Evolutionary conservation across 2,113 vertebrate genomes (phyloP).

Genomic region (Nasalis larvatus): DNA sequence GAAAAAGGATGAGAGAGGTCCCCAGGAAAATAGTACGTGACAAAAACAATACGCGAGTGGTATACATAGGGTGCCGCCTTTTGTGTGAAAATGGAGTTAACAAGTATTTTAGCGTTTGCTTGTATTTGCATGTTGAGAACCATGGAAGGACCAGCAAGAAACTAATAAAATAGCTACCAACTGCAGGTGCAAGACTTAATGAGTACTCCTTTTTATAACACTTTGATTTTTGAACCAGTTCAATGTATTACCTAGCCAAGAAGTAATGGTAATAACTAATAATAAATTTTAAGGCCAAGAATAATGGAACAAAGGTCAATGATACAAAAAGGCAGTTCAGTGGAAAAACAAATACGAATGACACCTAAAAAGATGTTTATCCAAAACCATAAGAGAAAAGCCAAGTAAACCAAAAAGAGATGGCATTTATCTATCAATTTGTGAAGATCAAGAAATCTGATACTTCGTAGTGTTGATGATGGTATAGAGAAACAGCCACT

Average conservation of each 20-base stretch:
- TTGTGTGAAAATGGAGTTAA: neutral
- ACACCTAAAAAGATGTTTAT: neutral
- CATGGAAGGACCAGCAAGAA: neutral
- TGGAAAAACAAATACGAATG: neutral
- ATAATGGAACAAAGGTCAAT: neutral
- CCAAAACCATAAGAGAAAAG: neutral
- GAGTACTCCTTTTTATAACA: neutral
- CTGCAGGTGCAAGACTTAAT: no score
- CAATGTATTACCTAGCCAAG: neutral
- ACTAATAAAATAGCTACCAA: neutral
- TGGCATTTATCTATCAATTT: neutral
- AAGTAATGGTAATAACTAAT: neutral
- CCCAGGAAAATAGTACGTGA: neutral
- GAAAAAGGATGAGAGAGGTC: neutral
- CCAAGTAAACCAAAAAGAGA: neutral
- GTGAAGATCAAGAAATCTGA: neutral
- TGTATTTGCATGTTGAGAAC: neutral
- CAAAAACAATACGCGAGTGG: neutral
- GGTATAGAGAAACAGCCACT: neutral
- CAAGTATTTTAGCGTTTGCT: neutral
- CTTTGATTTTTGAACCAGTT: neutral
- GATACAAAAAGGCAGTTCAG: neutral
- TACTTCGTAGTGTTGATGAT: neutral
- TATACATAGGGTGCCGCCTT: neutral
- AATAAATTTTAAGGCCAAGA: neutral